phyloP scores from a whole-genome alignment of 2,888 invertebrate species.

The Palloptera scutellata region DNA sequence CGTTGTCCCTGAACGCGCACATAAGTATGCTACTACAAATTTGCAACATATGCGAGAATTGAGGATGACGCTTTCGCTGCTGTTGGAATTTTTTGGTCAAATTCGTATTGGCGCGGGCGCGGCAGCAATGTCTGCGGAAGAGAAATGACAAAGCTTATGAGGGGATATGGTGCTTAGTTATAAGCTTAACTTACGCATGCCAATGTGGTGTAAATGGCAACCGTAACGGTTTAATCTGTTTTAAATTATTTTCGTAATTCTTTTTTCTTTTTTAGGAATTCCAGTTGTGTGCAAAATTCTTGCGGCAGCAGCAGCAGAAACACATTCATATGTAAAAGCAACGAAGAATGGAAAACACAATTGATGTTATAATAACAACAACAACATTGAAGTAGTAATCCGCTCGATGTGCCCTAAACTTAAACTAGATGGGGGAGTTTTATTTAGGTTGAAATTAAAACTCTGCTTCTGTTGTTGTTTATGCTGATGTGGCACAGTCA shows the following conservation, averaged over 20 bases:
- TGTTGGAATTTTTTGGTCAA: slow-evolving; percentile 56
- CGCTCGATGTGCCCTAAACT: no score
- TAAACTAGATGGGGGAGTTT: slow-evolving; percentile 5
- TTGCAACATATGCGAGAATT: slow-evolving; percentile 14
- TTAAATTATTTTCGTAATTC: slow-evolving; percentile 52
- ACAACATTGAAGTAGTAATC: background rate
- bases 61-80: slow-evolving; percentile 6
- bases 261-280: background rate
- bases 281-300: background rate
- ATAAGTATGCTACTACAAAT: slow-evolving; percentile 51
- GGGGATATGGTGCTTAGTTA: slow-evolving; percentile 1
- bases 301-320: background rate
- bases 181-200: slow-evolving; percentile 20
- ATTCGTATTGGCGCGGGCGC: slow-evolving; percentile 44
- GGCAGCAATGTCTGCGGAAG: slow-evolving; percentile 26
- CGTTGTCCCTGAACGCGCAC: slow-evolving; percentile 45
- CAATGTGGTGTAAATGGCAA: slow-evolving; percentile 57
- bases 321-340: background rate
- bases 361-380: slow-evolving; percentile 10
- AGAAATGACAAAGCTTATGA: no score
- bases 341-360: background rate
- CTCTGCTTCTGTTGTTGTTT: background rate
- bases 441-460: slow-evolving; percentile 9
- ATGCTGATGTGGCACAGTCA: background rate
- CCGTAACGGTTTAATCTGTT: slow-evolving; percentile 62